phyloP scores from a whole-genome alignment of 2,113 vertebrate species.

The Alectura lathami region DNA sequence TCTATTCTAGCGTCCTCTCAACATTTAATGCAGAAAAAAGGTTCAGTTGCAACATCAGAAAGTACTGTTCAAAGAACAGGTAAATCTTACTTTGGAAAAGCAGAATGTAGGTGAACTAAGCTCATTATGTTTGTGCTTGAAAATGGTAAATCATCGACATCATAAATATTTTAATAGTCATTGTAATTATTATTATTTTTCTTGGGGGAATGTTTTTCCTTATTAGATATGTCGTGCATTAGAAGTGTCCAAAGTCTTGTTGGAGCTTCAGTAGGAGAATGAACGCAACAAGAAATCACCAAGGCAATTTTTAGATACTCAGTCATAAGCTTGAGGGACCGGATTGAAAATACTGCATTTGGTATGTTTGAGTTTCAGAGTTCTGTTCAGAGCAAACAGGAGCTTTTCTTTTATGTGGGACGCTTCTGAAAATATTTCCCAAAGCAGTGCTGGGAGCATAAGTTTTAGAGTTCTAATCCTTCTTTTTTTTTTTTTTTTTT shows the following conservation, averaged over 20 bases:
- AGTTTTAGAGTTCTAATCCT: background rate
- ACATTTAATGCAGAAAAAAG: conserved; percentile 78
- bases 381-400: background rate
- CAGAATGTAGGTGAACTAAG: background rate
- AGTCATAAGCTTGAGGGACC: background rate
- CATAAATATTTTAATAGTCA: background rate
- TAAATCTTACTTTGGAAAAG: conserved; percentile 62
- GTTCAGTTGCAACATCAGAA: conserved; percentile 72
- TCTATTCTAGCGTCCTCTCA: conserved; percentile 76
- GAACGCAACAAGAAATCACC: background rate
- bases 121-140: background rate
- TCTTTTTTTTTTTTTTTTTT: background rate
- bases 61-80: conserved; percentile 79
- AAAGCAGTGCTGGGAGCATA: background rate
- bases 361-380: background rate
- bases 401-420: background rate
- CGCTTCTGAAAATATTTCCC: background rate
- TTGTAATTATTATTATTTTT: background rate
- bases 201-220: background rate
- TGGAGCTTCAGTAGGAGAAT: background rate
- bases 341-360: background rate
- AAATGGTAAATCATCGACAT: background rate
- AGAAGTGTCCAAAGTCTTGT: background rate
- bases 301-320: background rate
- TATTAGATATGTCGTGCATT: background rate